Conservation (phyloP, 2,797 vertebrate genomes). For the Acestrorhynchus altus region DNA sequence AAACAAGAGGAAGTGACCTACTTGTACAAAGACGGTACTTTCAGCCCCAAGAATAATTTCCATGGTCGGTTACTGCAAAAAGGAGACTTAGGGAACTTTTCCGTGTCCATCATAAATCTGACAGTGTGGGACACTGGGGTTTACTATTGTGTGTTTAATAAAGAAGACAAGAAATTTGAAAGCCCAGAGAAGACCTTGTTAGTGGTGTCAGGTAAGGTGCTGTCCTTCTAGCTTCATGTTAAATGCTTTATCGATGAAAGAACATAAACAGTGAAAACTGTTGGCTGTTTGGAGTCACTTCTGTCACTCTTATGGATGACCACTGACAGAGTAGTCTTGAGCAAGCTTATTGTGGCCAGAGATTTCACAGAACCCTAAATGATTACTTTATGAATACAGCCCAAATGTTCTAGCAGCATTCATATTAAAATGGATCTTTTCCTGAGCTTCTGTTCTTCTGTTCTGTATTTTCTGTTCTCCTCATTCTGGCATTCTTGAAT, state of each 20-base stretch:
- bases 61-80: not conserved
- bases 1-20: not conserved
- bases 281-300: too few relatives aligned
- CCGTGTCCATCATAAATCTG: slow-evolving; percentile 9
- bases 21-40: not conserved
- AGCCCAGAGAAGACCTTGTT: not conserved
- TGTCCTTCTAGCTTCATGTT: not conserved
- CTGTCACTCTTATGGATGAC: too few relatives aligned
- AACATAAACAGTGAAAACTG: too few relatives aligned
- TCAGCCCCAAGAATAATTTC: not conserved
- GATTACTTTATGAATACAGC: too few relatives aligned
- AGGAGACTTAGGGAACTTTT: not conserved
- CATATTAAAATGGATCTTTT: too few relatives aligned
- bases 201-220: not conserved
- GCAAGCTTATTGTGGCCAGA: too few relatives aligned
- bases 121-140: not conserved
- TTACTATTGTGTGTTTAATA: slow-evolving; percentile 20
- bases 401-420: too few relatives aligned
- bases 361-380: too few relatives aligned
- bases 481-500: too few relatives aligned
- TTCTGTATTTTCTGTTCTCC: too few relatives aligned
- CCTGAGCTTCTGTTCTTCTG: too few relatives aligned
- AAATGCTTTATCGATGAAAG: not conserved
- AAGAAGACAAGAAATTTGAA: rapidly evolving
- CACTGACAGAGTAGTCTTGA: too few relatives aligned